Conservation (phyloP, 2,797 vertebrate species). For the Eutrigla gurnardus region DNA sequence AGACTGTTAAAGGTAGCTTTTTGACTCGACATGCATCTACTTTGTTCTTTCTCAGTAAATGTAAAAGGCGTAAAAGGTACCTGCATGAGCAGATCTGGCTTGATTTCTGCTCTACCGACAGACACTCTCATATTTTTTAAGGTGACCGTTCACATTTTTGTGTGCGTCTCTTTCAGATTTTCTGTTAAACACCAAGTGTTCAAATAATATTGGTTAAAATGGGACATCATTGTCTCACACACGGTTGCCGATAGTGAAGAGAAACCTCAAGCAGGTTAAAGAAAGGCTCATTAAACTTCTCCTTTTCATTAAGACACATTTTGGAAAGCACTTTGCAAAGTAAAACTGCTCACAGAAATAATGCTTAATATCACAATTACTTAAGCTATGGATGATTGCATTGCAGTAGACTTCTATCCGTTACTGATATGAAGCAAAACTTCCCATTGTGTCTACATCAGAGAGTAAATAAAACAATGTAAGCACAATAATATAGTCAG, state of each 20-base stretch:
- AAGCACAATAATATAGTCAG: background rate
- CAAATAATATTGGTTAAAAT: background rate
- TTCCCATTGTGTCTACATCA: background rate
- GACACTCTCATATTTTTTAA: background rate
- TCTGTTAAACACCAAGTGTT: background rate
- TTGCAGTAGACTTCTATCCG: background rate
- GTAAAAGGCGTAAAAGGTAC: background rate
- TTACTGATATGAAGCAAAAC: slow-evolving; percentile 1
- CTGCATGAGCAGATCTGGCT: background rate
- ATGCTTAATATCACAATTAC: background rate
- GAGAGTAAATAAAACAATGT: background rate
- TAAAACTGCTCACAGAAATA: background rate
- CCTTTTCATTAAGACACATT: background rate
- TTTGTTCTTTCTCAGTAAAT: background rate
- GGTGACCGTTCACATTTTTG: background rate
- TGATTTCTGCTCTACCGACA: background rate
- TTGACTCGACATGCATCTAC: background rate
- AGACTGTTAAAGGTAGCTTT: slow-evolving; percentile 76
- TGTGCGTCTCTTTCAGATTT: background rate
- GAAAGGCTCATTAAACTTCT: background rate
- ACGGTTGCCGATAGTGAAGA: background rate
- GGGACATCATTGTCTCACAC: background rate
- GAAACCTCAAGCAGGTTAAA: background rate
- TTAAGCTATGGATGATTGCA: background rate
- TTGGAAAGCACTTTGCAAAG: background rate